Base-by-base conservation (phyloP, 2,797 vertebrate species). In the Darevskia nairensis region DNA sequence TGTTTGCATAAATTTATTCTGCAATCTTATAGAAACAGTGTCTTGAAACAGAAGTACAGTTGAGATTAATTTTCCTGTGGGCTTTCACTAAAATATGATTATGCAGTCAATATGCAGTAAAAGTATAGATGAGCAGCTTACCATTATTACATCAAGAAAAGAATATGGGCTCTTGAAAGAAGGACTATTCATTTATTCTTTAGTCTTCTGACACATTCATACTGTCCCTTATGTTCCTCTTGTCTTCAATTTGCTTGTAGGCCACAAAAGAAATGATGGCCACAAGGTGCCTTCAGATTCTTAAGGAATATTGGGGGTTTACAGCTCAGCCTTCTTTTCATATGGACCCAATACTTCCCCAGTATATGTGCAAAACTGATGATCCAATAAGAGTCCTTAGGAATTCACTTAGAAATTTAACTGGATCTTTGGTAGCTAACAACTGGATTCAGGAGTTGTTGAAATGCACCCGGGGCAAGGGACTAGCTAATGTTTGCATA, bases 201-300 rank as follows among this genome's bases (percentile, higher is more conserved):
- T 91, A 81, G 92, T 92, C 32, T 29, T 71, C 82, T 94, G 78
- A 89, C 89, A 59, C 72, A 89, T 87, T 92, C 89, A 7, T 71
- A 1, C 78, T 79, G n/a, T 15, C 5, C 2, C 32, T 89, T 88
- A 9, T 64, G 82, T 71, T 82, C 84, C 85, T 88, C 89, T 46
- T 79, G 27, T 61, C 91, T 91, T 1, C 27, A 64, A 9, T 75
- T 17, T 76, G 6, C 9, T 27, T 44, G 29, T 64, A 76, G 19
- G 35, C 41, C 41, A 19, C 50, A 88, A 44, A 59, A 91, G 81
- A 89, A n/a, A 76, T 5, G 84, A 64, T 80, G 87, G 91, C 91
- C 86, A 88, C 39, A n/a, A 10, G 9, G 3, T 29, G 61, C 61
- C 61, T 8, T 6, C 15, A 85, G 90, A 0, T 78, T 89, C 92